phyloP scores from a whole-genome alignment of 2,113 vertebrate genomes.

The Corapipo altera region DNA sequence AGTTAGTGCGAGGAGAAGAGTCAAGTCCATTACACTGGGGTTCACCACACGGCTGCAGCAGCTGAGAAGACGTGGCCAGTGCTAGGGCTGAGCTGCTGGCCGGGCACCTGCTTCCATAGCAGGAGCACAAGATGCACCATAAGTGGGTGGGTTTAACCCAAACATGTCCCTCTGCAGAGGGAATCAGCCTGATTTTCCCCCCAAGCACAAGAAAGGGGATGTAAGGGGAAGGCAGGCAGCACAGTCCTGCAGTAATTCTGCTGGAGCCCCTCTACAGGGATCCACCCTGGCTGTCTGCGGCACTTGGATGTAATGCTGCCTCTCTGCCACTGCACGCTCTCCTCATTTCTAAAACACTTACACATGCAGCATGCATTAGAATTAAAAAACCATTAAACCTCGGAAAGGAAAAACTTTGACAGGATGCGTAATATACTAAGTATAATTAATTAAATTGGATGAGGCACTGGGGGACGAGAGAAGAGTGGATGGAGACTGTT shows the following conservation, averaged over 20 bases:
- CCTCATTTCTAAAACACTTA: slow-evolving; percentile 45
- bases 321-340: slow-evolving; percentile 7
- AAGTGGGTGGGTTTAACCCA: background rate
- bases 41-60: background rate
- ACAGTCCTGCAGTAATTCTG: background rate
- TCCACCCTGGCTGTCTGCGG: slow-evolving; percentile 12
- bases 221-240: background rate
- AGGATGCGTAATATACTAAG: slow-evolving; percentile 70
- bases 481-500: slow-evolving; percentile 64
- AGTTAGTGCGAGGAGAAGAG: background rate
- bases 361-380: slow-evolving; percentile 60
- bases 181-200: background rate
- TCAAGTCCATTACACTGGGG: background rate
- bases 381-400: slow-evolving; percentile 71
- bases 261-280: background rate
- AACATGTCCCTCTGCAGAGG: background rate
- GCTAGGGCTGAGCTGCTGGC: fast-evolving
- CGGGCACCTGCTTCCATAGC: fast-evolving
- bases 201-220: background rate
- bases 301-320: background rate
- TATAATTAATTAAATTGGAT: slow-evolving; percentile 74
- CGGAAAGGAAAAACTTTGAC: slow-evolving; percentile 70
- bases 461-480: slow-evolving; percentile 51
- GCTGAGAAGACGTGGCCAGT: fast-evolving
- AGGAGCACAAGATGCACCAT: background rate